Base-by-base conservation (phyloP, 2,113 vertebrate species). In the Anhinga anhinga region DNA sequence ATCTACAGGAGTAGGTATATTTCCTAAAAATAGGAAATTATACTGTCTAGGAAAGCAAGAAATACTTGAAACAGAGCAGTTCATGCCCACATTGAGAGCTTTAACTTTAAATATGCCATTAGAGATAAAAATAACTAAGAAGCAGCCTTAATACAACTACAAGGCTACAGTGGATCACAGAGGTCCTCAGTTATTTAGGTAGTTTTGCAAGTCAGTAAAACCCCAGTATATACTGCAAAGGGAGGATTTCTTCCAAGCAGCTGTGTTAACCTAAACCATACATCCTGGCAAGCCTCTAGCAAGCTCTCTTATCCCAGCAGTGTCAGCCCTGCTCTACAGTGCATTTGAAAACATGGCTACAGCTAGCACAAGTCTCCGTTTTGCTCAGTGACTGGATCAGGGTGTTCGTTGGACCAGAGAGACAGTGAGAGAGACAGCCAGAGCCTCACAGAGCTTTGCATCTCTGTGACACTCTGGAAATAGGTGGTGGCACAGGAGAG, bases 301-400 rank as follows among this genome's bases (percentile, higher is more conserved):
- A 74, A 84, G 73, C 3, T 78, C 59, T 59, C 19, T 36, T 56
- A 79, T 47, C 38, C 63, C 42, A 42, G 5, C 14, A 56, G 29
- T 1, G 20, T 15, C 62, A 61, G 42, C 25, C 3, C 42, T 1
- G 1, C 17, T 62, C 0, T 0, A 71, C 40, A 69, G 27, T 5
- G 38, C 29, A 8, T 23, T 71, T 50, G 67, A 55, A 82, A 95
- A 38, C 32, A 69, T 1, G 1, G 32, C 58, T 69, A 32, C 30
- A 79, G 70, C 13, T 29, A 34, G 49, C 82, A 69, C 15, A 67
- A 67, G 34, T 30, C 55, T 59, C n/a, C 26, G 44, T 74, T 79
- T 87, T 50, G n/a, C 44, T 71, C 61, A 63, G 16, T 55, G 73
- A 79, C 1, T 1, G 66, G 62, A 94, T 93, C 82, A 87, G 84